Percentiles rank a stretch among this genome's conserved stretches.
Evolutionary conservation across 2,113 vertebrate genomes (phyloP).

Genomic region (Crotalus horridus): DNA sequence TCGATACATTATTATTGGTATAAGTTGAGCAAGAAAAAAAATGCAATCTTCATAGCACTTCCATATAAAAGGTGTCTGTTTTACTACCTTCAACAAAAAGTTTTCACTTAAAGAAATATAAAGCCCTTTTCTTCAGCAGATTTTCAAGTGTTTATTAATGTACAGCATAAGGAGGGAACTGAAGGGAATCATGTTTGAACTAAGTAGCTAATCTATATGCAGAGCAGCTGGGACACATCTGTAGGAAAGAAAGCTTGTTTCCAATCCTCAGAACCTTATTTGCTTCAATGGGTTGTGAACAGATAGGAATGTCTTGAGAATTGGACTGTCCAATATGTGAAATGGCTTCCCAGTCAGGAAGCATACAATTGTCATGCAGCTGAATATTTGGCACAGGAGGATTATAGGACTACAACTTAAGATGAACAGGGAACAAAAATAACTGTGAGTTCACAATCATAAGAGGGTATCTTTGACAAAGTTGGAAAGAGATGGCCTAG

Average conservation of each 20-base stretch:
- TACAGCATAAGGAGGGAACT: neutral
- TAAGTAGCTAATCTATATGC: neutral
- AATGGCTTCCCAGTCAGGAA: neutral
- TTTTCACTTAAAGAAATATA: neutral
- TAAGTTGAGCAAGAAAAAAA: neutral
- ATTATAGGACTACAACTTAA: neutral
- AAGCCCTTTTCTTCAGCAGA: constrained; percentile 7
- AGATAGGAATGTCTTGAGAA: constrained; percentile 6
- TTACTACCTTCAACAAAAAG: constrained; percentile 8
- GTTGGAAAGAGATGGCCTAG: constrained; percentile 43
- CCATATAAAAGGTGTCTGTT: neutral
- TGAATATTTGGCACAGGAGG: neutral
- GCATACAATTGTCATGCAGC: neutral
- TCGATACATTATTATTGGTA: neutral
- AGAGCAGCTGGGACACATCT: neutral
- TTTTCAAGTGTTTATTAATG: neutral
- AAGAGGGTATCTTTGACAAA: constrained; percentile 26
- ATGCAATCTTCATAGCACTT: neutral
- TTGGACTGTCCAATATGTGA: neutral
- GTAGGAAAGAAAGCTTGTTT: neutral
- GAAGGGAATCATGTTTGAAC: neutral
- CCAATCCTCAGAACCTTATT: neutral
- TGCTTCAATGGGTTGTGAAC: neutral
- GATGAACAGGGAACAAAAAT: constrained; percentile 37
- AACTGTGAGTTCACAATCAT: neutral